Evolutionary conservation across 2,113 vertebrate genomes (phyloP).

Genomic region (Hoplias malabaricus): DNA sequence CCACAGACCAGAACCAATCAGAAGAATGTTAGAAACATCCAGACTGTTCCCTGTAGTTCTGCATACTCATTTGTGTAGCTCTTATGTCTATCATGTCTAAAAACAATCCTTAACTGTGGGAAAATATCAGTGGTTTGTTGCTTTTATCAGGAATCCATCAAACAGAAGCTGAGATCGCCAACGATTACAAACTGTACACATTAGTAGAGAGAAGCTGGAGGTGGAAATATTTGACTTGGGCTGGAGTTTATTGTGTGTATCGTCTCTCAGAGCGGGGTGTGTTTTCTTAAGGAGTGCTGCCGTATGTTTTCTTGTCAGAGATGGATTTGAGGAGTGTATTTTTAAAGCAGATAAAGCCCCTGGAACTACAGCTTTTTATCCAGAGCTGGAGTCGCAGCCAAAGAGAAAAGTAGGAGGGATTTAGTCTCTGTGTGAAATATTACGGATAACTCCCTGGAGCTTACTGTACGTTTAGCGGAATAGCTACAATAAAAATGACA

Average conservation of each 20-base stretch:
- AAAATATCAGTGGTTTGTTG: background rate
- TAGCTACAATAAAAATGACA: slow-evolving; percentile 15
- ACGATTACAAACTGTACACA: background rate
- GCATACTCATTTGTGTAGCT: no score
- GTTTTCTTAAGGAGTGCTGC: background rate
- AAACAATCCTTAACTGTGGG: background rate
- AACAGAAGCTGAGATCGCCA: background rate
- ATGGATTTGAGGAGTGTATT: background rate
- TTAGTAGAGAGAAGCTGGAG: background rate
- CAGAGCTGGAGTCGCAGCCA: background rate
- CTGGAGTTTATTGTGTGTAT: background rate
- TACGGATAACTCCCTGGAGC: background rate
- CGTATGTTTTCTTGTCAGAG: background rate
- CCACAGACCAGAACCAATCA: no score
- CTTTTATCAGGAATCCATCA: background rate
- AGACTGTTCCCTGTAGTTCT: no score
- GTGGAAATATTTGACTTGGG: background rate
- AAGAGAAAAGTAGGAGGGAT: background rate
- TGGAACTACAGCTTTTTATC: background rate
- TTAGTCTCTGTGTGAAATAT: background rate
- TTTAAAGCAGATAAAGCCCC: background rate
- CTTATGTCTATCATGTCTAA: no score
- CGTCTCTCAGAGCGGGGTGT: background rate
- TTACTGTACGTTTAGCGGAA: slow-evolving; percentile 4
- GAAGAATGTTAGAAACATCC: no score